These are phyloP conservation scores for Drosophila rellima DNA, from an alignment of 2,888 invertebrate genomes.

Conservation along the genomic window DNA sequence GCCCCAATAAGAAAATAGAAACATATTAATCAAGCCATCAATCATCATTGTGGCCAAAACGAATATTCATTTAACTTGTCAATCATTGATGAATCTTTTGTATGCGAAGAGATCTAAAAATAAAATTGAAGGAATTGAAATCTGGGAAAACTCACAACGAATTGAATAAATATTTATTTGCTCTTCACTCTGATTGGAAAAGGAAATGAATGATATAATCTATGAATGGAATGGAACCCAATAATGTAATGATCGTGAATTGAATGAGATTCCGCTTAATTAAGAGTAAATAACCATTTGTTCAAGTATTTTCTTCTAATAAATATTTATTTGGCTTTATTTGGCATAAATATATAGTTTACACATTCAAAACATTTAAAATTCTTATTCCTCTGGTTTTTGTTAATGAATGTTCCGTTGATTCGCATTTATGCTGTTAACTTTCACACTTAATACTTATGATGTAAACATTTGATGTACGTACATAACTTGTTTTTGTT, in stretches of 20 bases:
- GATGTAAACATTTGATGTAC: constrained; percentile 60
- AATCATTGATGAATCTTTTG: constrained; percentile 48
- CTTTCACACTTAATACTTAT: constrained; percentile 71
- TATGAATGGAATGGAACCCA: constrained; percentile 15
- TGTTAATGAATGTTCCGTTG: constrained; percentile 43
- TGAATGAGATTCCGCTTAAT: background rate
- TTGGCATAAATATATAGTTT: constrained; percentile 72
- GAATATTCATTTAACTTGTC: constrained; percentile 56
- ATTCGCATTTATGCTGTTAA: constrained; percentile 77
- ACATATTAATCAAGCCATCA: constrained; percentile 51
- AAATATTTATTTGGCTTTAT: constrained; percentile 66
- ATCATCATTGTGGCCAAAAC: constrained; percentile 51
- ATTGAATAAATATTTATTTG: constrained; percentile 24
- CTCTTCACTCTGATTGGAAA: constrained; percentile 1
- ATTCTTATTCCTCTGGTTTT: constrained; percentile 59
- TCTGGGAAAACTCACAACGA: constrained; percentile 8
- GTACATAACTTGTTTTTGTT: constrained; percentile 32
- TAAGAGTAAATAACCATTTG: background rate
- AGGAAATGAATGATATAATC: constrained; percentile 28
- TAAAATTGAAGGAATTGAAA: constrained; percentile 22
- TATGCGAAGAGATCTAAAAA: constrained; percentile 21
- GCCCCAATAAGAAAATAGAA: constrained; percentile 13
- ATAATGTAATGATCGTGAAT: constrained; percentile 14
- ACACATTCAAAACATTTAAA: constrained; percentile 77
- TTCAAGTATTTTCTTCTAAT: constrained; percentile 35